These are phyloP conservation scores for Pantherophis alleghaniensis DNA, from an alignment of 2,797 vertebrate species.

Conservation along the genomic window DNA sequence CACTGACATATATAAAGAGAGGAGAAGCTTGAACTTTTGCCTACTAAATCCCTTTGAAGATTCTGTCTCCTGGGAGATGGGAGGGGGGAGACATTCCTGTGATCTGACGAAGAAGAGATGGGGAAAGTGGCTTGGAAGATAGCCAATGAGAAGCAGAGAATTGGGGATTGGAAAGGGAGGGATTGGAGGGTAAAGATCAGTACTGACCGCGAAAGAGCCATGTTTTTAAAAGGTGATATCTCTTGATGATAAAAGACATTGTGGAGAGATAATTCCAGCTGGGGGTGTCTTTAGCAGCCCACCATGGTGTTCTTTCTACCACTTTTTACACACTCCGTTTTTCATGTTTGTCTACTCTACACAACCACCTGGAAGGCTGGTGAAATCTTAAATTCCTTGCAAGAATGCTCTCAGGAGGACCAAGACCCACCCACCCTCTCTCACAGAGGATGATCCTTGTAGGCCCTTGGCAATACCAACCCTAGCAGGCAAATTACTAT, in stretches of 20 bases:
- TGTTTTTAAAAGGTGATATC: not conserved
- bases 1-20: too few relatives aligned
- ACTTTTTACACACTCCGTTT: not conserved
- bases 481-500: not conserved
- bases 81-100: too few relatives aligned
- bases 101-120: too few relatives aligned
- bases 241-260: not conserved
- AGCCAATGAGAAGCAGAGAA: too few relatives aligned
- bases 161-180: too few relatives aligned
- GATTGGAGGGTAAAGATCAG: too few relatives aligned
- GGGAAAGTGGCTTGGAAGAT: too few relatives aligned
- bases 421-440: not conserved
- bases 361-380: not conserved
- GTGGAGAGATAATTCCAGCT: not conserved
- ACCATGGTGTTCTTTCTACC: not conserved
- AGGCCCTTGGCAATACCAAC: not conserved
- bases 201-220: too few relatives aligned
- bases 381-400: not conserved
- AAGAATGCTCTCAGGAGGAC: not conserved
- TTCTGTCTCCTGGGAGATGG: too few relatives aligned
- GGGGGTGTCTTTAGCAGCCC: not conserved
- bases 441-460: not conserved
- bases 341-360: rapidly evolving
- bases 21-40: too few relatives aligned
- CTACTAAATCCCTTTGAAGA: too few relatives aligned